phyloP scores from a whole-genome alignment of 2,888 invertebrate genomes.

The Amorpha juglandis region DNA sequence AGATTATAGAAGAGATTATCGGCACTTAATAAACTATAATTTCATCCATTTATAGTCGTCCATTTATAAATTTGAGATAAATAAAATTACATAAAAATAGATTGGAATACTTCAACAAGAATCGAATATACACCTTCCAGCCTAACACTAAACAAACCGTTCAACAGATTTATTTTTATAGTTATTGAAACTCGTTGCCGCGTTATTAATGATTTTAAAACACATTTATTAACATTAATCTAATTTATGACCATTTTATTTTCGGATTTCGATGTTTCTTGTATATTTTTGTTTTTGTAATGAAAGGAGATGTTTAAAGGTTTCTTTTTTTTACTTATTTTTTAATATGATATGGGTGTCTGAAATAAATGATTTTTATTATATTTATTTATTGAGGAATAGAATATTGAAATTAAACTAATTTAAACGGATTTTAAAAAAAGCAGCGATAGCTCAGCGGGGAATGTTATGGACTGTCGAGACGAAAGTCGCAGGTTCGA shows the following conservation, averaged over 20 bases:
- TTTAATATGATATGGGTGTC: too few species aligned
- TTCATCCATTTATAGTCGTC: background rate
- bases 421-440: too few species aligned
- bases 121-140: constrained; percentile 9
- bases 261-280: background rate
- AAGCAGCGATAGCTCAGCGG: too few species aligned
- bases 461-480: too few species aligned
- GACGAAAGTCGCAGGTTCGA: too few species aligned
- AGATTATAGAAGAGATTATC: too few species aligned
- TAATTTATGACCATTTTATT: constrained; percentile 56
- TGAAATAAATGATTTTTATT: too few species aligned
- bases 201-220: constrained; percentile 76
- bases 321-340: too few species aligned
- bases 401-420: too few species aligned
- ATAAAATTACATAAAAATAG: background rate
- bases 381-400: too few species aligned
- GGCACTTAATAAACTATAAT: too few species aligned
- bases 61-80: background rate
- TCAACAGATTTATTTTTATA: constrained; percentile 75
- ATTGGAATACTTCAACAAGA: background rate
- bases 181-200: constrained; percentile 81
- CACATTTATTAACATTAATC: constrained; percentile 76
- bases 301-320: too few species aligned
- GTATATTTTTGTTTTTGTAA: background rate
- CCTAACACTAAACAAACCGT: background rate